phyloP scores from a whole-genome alignment of 2,888 invertebrate species.

The Mythimna impura region DNA sequence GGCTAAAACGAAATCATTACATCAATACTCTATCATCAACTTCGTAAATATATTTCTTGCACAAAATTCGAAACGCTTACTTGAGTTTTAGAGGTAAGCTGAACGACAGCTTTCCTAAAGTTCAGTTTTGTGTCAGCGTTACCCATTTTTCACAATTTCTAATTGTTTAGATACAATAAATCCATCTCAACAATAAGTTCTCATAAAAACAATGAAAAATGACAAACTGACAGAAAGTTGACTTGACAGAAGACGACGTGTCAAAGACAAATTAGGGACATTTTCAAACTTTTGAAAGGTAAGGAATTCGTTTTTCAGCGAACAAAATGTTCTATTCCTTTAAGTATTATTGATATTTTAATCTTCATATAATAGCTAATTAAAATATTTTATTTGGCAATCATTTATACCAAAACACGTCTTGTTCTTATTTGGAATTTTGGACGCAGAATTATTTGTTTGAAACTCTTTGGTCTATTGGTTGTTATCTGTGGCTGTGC shows the following conservation, averaged over 20 bases:
- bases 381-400: too few relatives aligned
- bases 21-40: constrained; percentile 67
- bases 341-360: neutral
- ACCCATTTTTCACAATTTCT: constrained; percentile 93
- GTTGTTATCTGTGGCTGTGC: constrained; percentile 21
- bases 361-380: neutral
- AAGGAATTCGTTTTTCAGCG: neutral
- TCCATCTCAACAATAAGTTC: constrained; percentile 78
- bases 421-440: neutral
- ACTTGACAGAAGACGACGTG: constrained; percentile 66
- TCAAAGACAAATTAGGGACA: constrained; percentile 62
- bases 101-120: constrained; percentile 99
- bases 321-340: too few relatives aligned
- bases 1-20: constrained; percentile 90
- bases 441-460: neutral
- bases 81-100: constrained; percentile 98
- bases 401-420: neutral
- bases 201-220: constrained; percentile 78
- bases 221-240: constrained; percentile 54
- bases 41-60: constrained; percentile 50
- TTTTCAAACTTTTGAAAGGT: neutral
- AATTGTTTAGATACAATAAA: constrained; percentile 73
- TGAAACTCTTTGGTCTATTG: constrained; percentile 5
- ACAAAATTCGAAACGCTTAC: constrained; percentile 85
- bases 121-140: constrained; percentile 99